A percentile compares a stretch with the other conserved stretches of the same genome.
phyloP scores from a whole-genome alignment of 1,140 invertebrate species.

The Oryctes rhinoceros region DNA sequence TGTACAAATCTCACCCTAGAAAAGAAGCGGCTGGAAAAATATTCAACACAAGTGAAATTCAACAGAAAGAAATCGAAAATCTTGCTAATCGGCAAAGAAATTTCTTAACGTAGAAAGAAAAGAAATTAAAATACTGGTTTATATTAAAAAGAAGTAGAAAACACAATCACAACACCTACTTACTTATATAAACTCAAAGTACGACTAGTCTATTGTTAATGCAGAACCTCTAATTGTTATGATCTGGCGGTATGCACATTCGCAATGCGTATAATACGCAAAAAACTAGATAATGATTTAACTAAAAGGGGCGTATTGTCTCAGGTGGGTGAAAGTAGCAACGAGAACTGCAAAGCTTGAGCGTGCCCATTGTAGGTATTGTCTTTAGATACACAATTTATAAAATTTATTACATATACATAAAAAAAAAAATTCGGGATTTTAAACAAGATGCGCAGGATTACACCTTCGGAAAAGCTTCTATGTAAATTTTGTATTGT shows the following conservation, averaged over 20 bases:
- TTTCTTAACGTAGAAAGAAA: background rate
- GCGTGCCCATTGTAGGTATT: background rate
- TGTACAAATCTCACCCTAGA: slow-evolving; percentile 21
- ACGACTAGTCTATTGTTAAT: slow-evolving; percentile 52
- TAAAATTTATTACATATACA: too few relatives aligned
- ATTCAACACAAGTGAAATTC: background rate
- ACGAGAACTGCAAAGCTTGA: slow-evolving; percentile 25
- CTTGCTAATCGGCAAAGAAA: slow-evolving; percentile 24
- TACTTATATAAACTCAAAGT: slow-evolving; percentile 52
- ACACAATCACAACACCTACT: slow-evolving; percentile 47
- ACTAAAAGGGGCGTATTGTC: background rate
- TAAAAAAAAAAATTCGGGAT: too few relatives aligned
- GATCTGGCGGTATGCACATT: slow-evolving; percentile 47
- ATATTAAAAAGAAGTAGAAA: slow-evolving; percentile 16
- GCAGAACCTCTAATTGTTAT: slow-evolving; percentile 47
- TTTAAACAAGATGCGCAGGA: too few relatives aligned
- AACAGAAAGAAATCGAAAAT: slow-evolving; percentile 16
- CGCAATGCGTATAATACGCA: slow-evolving; percentile 39
- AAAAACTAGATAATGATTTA: slow-evolving; percentile 13
- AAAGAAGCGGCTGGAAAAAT: slow-evolving; percentile 24
- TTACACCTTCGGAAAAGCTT: too few relatives aligned
- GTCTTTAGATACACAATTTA: too few relatives aligned
- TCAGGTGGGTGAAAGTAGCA: background rate
- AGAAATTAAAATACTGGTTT: background rate
- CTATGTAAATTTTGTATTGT: too few relatives aligned